Evolutionary conservation across 2,797 vertebrate species (phyloP).

Genomic region (Arctocebus calabarensis): DNA sequence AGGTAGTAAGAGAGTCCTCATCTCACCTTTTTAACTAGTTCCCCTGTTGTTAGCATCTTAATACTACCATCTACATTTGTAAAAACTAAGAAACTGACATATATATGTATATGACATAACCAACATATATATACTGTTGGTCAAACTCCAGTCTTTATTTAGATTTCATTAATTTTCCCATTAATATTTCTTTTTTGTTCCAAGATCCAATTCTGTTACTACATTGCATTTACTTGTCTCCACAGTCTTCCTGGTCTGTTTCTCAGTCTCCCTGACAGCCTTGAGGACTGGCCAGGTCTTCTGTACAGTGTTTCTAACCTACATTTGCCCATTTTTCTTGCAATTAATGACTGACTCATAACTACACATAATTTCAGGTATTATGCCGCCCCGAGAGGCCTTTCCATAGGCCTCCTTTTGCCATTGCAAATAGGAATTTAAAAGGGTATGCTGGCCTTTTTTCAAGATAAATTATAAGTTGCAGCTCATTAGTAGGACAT

Average conservation of each 20-base stretch:
- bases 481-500: not conserved
- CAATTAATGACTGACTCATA: not conserved
- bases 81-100: not conserved
- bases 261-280: not conserved
- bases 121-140: not conserved
- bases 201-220: not conserved
- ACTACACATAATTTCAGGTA: not conserved
- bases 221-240: not conserved
- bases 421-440: not conserved
- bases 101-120: not conserved
- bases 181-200: not conserved
- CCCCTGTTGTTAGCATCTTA: not conserved
- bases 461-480: not conserved
- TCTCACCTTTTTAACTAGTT: not conserved
- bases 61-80: not conserved
- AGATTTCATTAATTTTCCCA: not conserved
- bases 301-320: not conserved
- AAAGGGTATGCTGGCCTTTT: not conserved
- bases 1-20: not conserved
- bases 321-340: not conserved
- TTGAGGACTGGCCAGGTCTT: not conserved
- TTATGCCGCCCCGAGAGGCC: not conserved
- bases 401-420: not conserved
- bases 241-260: not conserved
- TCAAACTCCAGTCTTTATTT: not conserved